Evolutionary conservation across 2,113 vertebrate species (phyloP), one percentile per base, ranked within the genome.

Genomic region (Nothoprocta pentlandii): DNA sequence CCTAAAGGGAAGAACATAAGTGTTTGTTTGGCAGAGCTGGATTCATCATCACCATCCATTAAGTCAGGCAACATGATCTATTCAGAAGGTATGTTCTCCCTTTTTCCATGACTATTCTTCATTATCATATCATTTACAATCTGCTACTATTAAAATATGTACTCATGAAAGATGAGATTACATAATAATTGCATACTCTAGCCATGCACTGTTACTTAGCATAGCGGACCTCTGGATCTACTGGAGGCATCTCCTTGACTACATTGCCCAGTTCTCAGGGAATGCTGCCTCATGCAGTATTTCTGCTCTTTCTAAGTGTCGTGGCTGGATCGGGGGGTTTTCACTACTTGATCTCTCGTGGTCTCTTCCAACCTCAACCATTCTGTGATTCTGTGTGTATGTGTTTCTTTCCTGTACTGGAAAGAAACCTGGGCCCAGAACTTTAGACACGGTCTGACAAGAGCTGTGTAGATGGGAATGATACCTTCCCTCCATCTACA

Each of bases 391-490:
- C 42, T 44, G 42, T 44, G 42, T 15, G 42, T 13, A 15, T 44
- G 42, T 15, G 42, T 13, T 44, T 44, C 10, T 53, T 78, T 70
- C 3, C 36, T 53, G 25, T 28, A 36, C 4, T 64, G 9, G 8
- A 5, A 3, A 6, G 3, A 5, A 49, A 74, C 25, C 15, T 42
- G 42, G 3, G 5, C 2, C 5, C 2, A 0, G 0, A 11, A 26
- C 54, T 46, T 42, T 51, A 22, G 44, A 4, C 25, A 6, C 49
- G 36, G 12, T 81, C 46, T 75, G 41, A 68, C 1, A 1, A 47
- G 14, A 44, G 11, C 6, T 20, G 6, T 2, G 22, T 4, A 2
- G 9, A 67, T 11, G 3, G 21, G 7, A 0, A 34, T 25, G 22
- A n/a, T 54, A 25, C 7, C 9, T 56, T 69, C 21, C 58, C 16